Percentiles rank a stretch among this genome's conserved stretches.
These are phyloP conservation scores for Dorcus hopei DNA, from an alignment of 2,888 invertebrate genomes.

Conservation along the genomic window DNA sequence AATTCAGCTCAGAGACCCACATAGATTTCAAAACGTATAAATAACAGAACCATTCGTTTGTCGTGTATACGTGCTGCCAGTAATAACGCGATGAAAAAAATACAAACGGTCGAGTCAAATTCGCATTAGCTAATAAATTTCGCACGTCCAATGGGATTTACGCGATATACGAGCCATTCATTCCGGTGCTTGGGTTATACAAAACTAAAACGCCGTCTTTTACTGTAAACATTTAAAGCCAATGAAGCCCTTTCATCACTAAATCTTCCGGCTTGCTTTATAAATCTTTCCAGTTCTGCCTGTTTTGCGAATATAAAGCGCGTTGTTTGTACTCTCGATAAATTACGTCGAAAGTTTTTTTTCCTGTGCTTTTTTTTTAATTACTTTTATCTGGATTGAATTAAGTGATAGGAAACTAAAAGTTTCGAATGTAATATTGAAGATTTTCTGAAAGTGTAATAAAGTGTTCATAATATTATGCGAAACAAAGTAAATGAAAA, in stretches of 20 bases:
- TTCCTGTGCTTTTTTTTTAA: too few species aligned
- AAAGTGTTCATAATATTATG: too few species aligned
- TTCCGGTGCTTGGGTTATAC: background rate
- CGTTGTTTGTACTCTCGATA: too few species aligned
- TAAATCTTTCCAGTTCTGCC: background rate
- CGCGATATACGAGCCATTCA: constrained; percentile 22
- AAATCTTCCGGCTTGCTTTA: background rate
- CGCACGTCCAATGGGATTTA: constrained; percentile 24
- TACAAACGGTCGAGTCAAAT: constrained; percentile 23
- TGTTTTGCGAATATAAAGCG: too few species aligned
- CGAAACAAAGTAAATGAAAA: too few species aligned
- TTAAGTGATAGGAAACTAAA: too few species aligned
- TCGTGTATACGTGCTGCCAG: constrained; percentile 17
- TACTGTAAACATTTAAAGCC: background rate
- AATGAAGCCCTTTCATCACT: background rate
- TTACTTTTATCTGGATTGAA: too few species aligned
- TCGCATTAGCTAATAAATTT: constrained; percentile 26
- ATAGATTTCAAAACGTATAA: background rate
- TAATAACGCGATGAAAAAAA: constrained; percentile 23
- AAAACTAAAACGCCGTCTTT: background rate
- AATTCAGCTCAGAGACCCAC: too few species aligned
- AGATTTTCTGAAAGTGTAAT: too few species aligned
- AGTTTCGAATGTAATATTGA: too few species aligned
- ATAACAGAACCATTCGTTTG: constrained; percentile 9
- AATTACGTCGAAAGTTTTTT: too few species aligned